Evolutionary conservation across 1,140 invertebrate genomes (phyloP).

Genomic region (Lordiphosa stackelbergi): DNA sequence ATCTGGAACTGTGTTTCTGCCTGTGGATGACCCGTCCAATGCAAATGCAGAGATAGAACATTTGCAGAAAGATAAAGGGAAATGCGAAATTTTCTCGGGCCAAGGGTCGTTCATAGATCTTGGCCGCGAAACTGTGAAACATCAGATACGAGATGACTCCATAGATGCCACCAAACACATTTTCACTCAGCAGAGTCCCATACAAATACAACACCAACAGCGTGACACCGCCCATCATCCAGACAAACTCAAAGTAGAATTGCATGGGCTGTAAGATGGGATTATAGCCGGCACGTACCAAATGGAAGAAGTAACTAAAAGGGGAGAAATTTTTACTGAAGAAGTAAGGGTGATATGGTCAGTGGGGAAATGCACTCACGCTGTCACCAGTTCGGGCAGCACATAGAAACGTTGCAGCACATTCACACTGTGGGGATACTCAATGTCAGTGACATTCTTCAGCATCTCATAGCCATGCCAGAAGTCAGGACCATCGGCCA

Average conservation of each 20-base stretch:
- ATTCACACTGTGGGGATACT: conserved; percentile 72
- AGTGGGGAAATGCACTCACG: conserved; percentile 38
- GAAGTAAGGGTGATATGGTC: no score
- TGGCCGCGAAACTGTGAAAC: conserved; percentile 73
- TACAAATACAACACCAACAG: conserved; percentile 71
- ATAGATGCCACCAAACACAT: conserved; percentile 72
- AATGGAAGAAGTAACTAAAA: conserved; percentile 65
- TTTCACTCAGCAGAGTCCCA: conserved; percentile 67
- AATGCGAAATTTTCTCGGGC: conserved; percentile 75
- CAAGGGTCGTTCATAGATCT: conserved; percentile 68
- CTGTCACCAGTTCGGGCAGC: conserved; percentile 66
- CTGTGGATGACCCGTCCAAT: conserved; percentile 52
- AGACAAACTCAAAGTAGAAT: conserved; percentile 74
- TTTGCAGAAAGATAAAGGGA: conserved; percentile 73
- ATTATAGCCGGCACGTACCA: conserved; percentile 56
- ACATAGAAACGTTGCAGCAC: conserved; percentile 69
- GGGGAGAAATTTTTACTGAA: neutral
- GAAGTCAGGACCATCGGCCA: conserved; percentile 63
- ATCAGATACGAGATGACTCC: conserved; percentile 74
- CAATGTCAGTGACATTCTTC: conserved; percentile 68
- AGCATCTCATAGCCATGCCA: conserved; percentile 65
- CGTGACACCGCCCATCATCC: conserved; percentile 72
- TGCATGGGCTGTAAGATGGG: conserved; percentile 66
- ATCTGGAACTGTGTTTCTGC: conserved; percentile 44
- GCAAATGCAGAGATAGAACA: conserved; percentile 70